Percentiles rank a stretch among this genome's conserved stretches.
phyloP scores from a whole-genome alignment of 2,797 vertebrate genomes.

The Ptychobarbus kaznakovi region DNA sequence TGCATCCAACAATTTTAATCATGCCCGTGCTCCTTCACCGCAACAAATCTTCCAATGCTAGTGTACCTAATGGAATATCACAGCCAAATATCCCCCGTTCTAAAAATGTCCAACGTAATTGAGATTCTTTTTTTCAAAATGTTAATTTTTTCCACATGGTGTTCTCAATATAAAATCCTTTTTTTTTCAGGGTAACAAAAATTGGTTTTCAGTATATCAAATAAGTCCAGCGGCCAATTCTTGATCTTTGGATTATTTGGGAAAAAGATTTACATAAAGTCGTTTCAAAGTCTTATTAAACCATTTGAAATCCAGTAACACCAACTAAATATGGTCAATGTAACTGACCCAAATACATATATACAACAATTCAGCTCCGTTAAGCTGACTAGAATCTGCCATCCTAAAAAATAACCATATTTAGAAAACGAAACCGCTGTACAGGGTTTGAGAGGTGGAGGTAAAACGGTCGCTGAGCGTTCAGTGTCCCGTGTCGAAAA shows the following conservation, averaged over 20 bases:
- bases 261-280: constrained; percentile 79
- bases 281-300: constrained; percentile 78
- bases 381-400: constrained; percentile 82
- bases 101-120: constrained; percentile 28
- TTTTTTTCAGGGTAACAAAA: constrained; percentile 59
- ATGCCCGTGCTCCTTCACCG: constrained; percentile 68
- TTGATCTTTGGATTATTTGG: constrained; percentile 81
- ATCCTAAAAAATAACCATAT: constrained; percentile 83
- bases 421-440: constrained; percentile 75
- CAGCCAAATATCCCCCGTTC: constrained; percentile 33
- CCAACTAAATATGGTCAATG: constrained; percentile 89
- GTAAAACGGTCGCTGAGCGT: constrained; percentile 66
- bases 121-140: neutral
- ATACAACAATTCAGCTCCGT: constrained; percentile 87
- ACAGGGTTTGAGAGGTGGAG: constrained; percentile 75
- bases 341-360: constrained; percentile 92
- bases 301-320: constrained; percentile 83
- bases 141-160: neutral
- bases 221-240: constrained; percentile 75
- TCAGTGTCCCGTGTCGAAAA: constrained; percentile 66
- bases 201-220: constrained; percentile 66
- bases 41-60: constrained; percentile 59
- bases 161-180: constrained; percentile 51
- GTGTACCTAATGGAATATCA: constrained; percentile 34
- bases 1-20: constrained; percentile 69